Evolutionary conservation across 2,888 invertebrate species (phyloP).

Genomic region (Busseola fusca): DNA sequence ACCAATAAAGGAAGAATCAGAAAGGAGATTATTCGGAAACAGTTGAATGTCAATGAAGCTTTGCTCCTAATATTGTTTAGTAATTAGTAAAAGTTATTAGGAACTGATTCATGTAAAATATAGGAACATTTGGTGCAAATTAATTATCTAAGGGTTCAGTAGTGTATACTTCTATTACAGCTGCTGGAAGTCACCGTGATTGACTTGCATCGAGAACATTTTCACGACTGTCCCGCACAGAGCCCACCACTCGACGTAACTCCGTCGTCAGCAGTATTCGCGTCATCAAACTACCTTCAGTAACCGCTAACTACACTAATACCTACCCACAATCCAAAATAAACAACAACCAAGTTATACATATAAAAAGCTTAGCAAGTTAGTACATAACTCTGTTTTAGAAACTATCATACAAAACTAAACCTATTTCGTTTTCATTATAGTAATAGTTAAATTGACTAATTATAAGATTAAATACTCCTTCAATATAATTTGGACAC

Average conservation of each 20-base stretch:
- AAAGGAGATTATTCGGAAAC: slow-evolving; percentile 7
- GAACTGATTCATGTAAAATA: slow-evolving; percentile 44
- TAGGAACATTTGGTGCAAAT: slow-evolving; percentile 34
- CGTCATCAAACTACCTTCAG: slow-evolving; percentile 50
- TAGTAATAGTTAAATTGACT: slow-evolving; percentile 81
- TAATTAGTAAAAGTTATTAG: slow-evolving; percentile 20
- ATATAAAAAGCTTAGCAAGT: slow-evolving; percentile 79
- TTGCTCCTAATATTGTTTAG: slow-evolving; percentile 17
- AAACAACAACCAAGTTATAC: slow-evolving; percentile 83
- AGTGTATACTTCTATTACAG: background rate
- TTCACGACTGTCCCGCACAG: slow-evolving; percentile 45
- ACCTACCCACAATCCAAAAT: slow-evolving; percentile 83
- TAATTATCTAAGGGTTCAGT: background rate
- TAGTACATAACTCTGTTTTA: slow-evolving; percentile 74
- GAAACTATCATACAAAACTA: slow-evolving; percentile 78
- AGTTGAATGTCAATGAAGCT: slow-evolving; percentile 8
- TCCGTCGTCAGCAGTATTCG: slow-evolving; percentile 18
- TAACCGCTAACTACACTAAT: slow-evolving; percentile 67
- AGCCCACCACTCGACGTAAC: slow-evolving; percentile 5
- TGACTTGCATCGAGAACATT: slow-evolving; percentile 29
- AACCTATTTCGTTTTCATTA: slow-evolving; percentile 78
- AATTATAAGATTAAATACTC: slow-evolving; percentile 81
- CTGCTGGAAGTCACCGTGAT: slow-evolving; percentile 14
- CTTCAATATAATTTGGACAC: slow-evolving; percentile 77
- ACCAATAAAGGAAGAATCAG: slow-evolving; percentile 15